Percentiles rank a stretch among this genome's conserved stretches.
Evolutionary conservation across 2,888 invertebrate genomes (phyloP).

Genomic region (Trilocha varians): DNA sequence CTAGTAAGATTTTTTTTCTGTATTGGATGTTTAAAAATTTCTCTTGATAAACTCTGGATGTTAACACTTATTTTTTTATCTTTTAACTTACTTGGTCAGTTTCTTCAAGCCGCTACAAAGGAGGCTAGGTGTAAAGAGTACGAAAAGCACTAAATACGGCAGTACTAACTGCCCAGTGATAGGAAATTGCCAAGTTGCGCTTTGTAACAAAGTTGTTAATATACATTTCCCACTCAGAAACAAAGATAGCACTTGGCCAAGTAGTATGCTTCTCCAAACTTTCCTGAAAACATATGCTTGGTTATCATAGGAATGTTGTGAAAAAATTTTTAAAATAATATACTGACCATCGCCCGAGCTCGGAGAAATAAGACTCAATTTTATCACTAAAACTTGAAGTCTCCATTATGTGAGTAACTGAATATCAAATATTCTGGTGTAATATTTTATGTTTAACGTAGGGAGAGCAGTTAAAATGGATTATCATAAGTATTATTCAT

Average conservation of each 20-base stretch:
- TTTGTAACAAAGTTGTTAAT: slow-evolving; percentile 79
- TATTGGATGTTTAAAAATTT: too few species aligned
- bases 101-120: slow-evolving; percentile 80
- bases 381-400: slow-evolving; percentile 75
- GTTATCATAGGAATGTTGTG: not conserved
- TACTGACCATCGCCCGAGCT: slow-evolving; percentile 80
- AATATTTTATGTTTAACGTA: not conserved
- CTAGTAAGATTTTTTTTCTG: too few species aligned
- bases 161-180: slow-evolving; percentile 87
- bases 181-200: slow-evolving; percentile 78
- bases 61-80: too few species aligned
- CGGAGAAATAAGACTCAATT: slow-evolving; percentile 77
- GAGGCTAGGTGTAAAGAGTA: slow-evolving; percentile 83
- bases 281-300: slow-evolving; percentile 59
- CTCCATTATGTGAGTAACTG: slow-evolving; percentile 35
- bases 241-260: slow-evolving; percentile 84
- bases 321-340: slow-evolving; percentile 12
- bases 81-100: slow-evolving; percentile 73
- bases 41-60: too few species aligned
- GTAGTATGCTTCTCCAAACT: slow-evolving; percentile 80
- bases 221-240: slow-evolving; percentile 85
- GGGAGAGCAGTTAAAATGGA: slow-evolving; percentile 16
- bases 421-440: not conserved
- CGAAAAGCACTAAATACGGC: slow-evolving; percentile 83
- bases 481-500: not conserved